Conservation (phyloP, 2,888 invertebrate genomes). For the Brenthis daphne region DNA sequence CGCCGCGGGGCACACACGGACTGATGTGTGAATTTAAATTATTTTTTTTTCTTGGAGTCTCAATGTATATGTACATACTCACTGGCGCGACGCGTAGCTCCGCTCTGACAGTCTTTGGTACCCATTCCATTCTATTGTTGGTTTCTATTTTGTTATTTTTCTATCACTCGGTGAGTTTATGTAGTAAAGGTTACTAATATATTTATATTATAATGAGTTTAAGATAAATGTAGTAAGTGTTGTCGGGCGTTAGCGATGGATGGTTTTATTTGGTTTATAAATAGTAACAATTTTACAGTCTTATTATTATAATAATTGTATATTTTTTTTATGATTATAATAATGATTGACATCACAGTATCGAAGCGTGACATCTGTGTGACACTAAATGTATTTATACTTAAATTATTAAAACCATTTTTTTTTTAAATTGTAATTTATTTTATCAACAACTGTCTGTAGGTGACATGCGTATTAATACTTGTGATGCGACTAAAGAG, state of each 20-base stretch:
- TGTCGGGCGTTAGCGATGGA: not conserved
- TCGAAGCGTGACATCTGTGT: not conserved
- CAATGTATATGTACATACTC: slow-evolving; percentile 11
- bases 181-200: not conserved
- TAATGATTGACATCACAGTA: slow-evolving; percentile 1
- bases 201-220: not conserved
- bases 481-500: too few relatives aligned
- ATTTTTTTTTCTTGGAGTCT: slow-evolving; percentile 19
- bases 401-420: too few relatives aligned
- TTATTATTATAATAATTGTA: too few relatives aligned
- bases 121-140: slow-evolving; percentile 10
- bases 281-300: not conserved
- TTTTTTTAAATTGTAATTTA: not conserved
- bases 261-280: not conserved
- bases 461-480: not conserved
- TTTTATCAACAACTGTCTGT: slow-evolving; percentile 7
- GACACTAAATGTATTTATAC: not conserved
- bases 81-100: not conserved
- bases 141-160: not conserved
- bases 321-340: slow-evolving; percentile 3
- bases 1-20: too few relatives aligned
- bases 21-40: slow-evolving; percentile 24
- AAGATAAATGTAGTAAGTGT: not conserved
- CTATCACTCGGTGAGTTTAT: slow-evolving; percentile 4
- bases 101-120: not conserved